These are phyloP conservation scores for Solenopsis invicta DNA, from an alignment of 1,140 invertebrate genomes.

Conservation along the genomic window DNA sequence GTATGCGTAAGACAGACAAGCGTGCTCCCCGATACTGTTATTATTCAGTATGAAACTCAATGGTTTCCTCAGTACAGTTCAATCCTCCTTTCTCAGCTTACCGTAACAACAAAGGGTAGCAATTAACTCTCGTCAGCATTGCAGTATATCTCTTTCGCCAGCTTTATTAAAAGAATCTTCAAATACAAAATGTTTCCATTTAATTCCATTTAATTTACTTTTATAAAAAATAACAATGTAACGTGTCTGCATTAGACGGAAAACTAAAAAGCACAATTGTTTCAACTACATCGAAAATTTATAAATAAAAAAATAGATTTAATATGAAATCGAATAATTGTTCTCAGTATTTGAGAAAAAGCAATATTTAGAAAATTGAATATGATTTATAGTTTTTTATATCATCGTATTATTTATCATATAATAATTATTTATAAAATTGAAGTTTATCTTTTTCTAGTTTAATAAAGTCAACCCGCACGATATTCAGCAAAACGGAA, in stretches of 20 bases:
- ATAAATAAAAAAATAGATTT: background rate
- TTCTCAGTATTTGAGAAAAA: background rate
- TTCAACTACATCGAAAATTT: conserved; percentile 1
- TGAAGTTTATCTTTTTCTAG: background rate
- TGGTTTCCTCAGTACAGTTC: conserved; percentile 32
- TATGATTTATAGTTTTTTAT: background rate
- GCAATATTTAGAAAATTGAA: background rate
- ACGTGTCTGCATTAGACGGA: background rate
- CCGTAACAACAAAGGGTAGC: conserved; percentile 44
- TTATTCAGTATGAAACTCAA: conserved; percentile 64
- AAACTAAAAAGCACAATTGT: background rate
- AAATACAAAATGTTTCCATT: background rate
- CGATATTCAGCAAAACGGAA: background rate
- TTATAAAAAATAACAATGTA: background rate
- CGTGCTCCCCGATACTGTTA: conserved; percentile 39
- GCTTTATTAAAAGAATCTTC: conserved; percentile 23
- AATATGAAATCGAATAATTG: background rate
- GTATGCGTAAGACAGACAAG: conserved; percentile 30
- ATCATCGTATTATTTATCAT: background rate
- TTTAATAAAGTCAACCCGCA: background rate
- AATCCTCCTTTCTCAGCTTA: conserved; percentile 51
- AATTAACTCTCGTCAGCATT: conserved; percentile 24
- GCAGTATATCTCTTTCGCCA: background rate
- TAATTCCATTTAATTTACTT: background rate
- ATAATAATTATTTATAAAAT: background rate